phyloP scores from a whole-genome alignment of 2,797 vertebrate genomes.

The Falco berigora region DNA sequence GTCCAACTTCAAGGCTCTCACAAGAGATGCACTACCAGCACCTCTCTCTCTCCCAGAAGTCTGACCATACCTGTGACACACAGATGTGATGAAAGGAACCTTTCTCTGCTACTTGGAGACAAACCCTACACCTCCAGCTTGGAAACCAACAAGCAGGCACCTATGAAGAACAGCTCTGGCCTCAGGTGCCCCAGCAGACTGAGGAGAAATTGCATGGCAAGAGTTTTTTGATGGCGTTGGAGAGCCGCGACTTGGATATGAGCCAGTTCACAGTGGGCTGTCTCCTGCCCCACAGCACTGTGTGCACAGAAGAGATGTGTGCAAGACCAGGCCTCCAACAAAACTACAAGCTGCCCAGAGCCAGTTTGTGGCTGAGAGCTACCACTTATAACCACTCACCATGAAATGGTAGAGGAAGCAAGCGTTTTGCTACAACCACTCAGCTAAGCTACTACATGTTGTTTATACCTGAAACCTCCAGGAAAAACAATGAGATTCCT shows the following conservation, averaged over 20 bases:
- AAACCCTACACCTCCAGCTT: background rate
- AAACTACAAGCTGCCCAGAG: background rate
- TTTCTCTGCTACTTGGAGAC: background rate
- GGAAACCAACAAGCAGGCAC: background rate
- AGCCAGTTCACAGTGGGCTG: background rate
- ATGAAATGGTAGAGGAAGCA: background rate
- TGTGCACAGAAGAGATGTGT: background rate
- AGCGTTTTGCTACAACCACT: background rate
- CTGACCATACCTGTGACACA: background rate
- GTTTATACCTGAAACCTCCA: background rate
- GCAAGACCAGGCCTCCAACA: background rate
- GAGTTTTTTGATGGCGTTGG: background rate
- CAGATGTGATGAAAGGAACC: background rate
- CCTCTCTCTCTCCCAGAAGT: background rate
- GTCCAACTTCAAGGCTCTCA: background rate
- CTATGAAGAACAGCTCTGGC: background rate
- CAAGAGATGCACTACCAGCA: background rate
- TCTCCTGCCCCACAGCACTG: background rate
- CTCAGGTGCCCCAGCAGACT: background rate
- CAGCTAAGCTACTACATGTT: background rate
- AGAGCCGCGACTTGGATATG: background rate
- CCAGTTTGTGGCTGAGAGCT: background rate
- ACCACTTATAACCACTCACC: background rate
- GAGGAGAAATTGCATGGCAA: background rate
- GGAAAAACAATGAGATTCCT: background rate